Evolutionary conservation across 2,113 vertebrate genomes (phyloP), one percentile per base, ranked within the genome.

Genomic region (Chaenocephalus aceratus): DNA sequence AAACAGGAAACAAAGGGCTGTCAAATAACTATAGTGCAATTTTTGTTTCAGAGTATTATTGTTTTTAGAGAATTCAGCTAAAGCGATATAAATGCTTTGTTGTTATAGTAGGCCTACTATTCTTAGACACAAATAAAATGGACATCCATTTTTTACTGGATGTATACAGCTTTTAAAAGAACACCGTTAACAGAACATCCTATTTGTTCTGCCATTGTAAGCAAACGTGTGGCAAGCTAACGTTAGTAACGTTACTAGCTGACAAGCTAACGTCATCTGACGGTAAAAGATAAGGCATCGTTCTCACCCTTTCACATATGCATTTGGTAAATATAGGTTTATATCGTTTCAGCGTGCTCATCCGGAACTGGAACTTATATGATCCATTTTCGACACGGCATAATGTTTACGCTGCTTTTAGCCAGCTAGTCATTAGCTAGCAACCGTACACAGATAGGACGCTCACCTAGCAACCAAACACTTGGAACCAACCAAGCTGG

Each of bases 381-480:
- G n/a, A 10, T 57, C 53, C 73, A 86, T 90, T 62, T 68, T 54
- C 3, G 2, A 8, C 10, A 3, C 21, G 5, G 2, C 7, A 52
- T 48, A 0, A 0, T 4, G 49, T 48, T 56, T 54, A 15, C 3
- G 13, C 2, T 11, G 3, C 16, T 49, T 16, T 45, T 5, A 3
- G 30, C 16, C 16, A 61, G 12, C n/a, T 36, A 82, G 62, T 65
- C 21, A 18, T 84, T 89, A 86, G 92, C 79, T 93, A 84, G 91
- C 91, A 94, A 94, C 94, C 36, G 76, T 78, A 74, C 64, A 78
- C 60, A 79, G 10, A 80, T 0, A 77, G 75, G 91, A 93, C 90
- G 88, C 91, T 83, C 72, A 77, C 91, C 66, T 93, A 93, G 91
- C 93, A 94, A 94, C 93, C 70, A 61, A 51, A 46, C 11, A 11